phyloP scores from a whole-genome alignment of 2,888 invertebrate genomes.

The Pammene aurita region DNA sequence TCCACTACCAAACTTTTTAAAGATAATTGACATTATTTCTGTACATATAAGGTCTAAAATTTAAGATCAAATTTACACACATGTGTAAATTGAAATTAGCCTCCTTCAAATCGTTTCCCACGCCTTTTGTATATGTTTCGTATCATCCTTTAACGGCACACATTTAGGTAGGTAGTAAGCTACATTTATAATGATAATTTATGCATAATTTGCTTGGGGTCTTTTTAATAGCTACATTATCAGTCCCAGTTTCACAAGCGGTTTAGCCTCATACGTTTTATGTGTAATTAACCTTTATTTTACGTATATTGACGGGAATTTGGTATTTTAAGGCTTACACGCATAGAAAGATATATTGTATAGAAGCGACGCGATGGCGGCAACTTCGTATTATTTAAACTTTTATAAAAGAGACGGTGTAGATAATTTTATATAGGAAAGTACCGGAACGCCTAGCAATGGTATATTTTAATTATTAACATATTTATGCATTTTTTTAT shows the following conservation, averaged over 20 bases:
- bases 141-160: too few species aligned
- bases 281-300: constrained; percentile 47
- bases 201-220: constrained; percentile 43
- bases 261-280: constrained; percentile 43
- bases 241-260: constrained; percentile 42
- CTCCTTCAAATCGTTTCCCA: too few species aligned
- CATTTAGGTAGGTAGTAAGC: constrained; percentile 6
- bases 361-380: neutral
- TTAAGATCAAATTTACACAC: too few species aligned
- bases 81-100: too few species aligned
- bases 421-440: too few species aligned
- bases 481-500: too few species aligned
- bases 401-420: neutral
- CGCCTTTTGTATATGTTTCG: too few species aligned
- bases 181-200: constrained; percentile 44
- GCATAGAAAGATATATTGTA: neutral
- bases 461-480: too few species aligned
- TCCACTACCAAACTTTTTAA: too few species aligned
- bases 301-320: constrained; percentile 43
- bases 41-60: too few species aligned
- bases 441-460: too few species aligned
- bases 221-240: constrained; percentile 44
- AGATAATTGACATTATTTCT: too few species aligned
- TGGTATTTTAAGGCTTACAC: constrained; percentile 3
- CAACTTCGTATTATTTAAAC: neutral